Evolutionary conservation across 2,888 invertebrate species (phyloP).

Genomic region (Acanthosoma haemorrhoidale): DNA sequence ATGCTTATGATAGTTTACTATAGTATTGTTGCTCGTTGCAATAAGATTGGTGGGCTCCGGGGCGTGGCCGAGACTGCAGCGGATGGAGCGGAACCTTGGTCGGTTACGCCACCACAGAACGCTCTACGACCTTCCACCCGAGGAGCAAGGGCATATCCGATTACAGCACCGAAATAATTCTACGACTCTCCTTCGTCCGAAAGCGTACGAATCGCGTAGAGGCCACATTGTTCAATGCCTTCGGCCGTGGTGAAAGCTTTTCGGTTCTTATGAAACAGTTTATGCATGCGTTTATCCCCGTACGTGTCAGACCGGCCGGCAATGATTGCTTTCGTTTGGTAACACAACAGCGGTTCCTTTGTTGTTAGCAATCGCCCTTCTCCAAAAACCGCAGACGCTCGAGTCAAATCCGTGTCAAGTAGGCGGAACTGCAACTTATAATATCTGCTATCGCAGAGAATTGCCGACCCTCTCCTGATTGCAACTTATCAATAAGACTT

Average conservation of each 20-base stretch:
- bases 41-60: not conserved
- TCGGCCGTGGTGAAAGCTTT: not conserved
- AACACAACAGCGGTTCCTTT: too few species aligned
- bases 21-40: too few species aligned
- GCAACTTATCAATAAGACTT: too few species aligned
- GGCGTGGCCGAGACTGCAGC: not conserved
- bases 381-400: too few species aligned
- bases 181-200: not conserved
- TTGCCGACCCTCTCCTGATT: too few species aligned
- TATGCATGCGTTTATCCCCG: constrained; percentile 3
- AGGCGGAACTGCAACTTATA: too few species aligned
- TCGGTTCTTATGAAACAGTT: not conserved
- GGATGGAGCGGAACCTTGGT: not conserved
- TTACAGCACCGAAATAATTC: not conserved
- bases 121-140: not conserved
- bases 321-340: too few species aligned
- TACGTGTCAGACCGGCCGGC: not conserved
- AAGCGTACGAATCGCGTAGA: not conserved
- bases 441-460: too few species aligned
- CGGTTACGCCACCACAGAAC: not conserved
- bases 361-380: too few species aligned
- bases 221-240: not conserved
- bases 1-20: too few species aligned
- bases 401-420: too few species aligned
- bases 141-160: not conserved